phyloP scores from a whole-genome alignment of 2,888 invertebrate genomes.

The Protonemura montana region DNA sequence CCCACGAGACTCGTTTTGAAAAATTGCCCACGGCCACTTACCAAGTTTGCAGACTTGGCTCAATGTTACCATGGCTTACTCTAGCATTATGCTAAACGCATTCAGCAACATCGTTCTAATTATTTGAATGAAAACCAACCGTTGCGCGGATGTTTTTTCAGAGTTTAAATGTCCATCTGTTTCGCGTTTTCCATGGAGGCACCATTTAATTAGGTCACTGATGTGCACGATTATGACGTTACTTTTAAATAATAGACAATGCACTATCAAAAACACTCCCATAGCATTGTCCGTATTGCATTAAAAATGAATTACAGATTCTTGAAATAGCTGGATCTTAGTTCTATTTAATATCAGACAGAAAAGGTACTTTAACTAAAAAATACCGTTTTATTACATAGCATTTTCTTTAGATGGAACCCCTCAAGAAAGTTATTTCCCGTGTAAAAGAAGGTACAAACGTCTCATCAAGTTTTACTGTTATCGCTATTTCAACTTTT shows the following conservation, averaged over 20 bases:
- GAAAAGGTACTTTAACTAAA: background rate
- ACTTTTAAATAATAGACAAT: background rate
- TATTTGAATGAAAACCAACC: background rate
- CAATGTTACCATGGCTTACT: background rate
- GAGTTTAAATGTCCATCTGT: background rate
- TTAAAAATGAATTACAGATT: background rate
- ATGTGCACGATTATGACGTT: slow-evolving; percentile 22
- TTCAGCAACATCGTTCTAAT: slow-evolving; percentile 17
- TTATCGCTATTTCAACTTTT: slow-evolving; percentile 24
- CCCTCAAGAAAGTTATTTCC: background rate
- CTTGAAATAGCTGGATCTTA: background rate
- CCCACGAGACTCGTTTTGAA: slow-evolving; percentile 38
- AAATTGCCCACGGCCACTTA: slow-evolving; percentile 26
- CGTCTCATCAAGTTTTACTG: slow-evolving; percentile 12
- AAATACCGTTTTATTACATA: background rate
- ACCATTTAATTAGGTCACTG: slow-evolving; percentile 23
- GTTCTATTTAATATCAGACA: background rate
- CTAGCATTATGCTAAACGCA: slow-evolving; percentile 1
- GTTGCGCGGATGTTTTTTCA: slow-evolving; percentile 8
- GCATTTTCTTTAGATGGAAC: background rate
- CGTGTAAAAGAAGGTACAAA: background rate
- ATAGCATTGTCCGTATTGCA: background rate
- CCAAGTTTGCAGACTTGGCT: slow-evolving; percentile 13
- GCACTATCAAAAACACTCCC: background rate
- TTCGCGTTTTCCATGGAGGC: background rate